Evolutionary conservation across 2,888 invertebrate species (phyloP).

Genomic region (Hyles lineata): DNA sequence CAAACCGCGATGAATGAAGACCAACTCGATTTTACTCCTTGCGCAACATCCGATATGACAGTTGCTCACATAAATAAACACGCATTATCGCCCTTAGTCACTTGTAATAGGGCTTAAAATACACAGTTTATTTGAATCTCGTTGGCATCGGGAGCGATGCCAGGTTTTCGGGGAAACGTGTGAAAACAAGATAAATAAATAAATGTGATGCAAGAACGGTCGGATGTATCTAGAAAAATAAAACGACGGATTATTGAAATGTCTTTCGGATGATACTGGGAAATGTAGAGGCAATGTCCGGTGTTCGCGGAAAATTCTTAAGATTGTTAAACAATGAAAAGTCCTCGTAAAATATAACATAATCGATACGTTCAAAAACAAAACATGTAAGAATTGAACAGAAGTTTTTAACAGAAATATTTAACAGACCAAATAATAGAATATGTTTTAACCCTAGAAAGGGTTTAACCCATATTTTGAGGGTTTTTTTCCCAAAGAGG

Average conservation of each 20-base stretch:
- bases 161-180: conserved; percentile 59
- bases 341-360: too few species aligned
- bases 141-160: conserved; percentile 60
- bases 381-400: too few species aligned
- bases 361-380: too few species aligned
- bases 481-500: too few species aligned
- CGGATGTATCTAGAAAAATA: conserved; percentile 55
- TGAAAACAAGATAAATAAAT: conserved; percentile 56
- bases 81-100: conserved; percentile 29
- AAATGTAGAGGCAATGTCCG: neutral
- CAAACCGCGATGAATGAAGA: conserved; percentile 42
- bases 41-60: conserved; percentile 28
- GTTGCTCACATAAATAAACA: conserved; percentile 22
- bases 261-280: conserved; percentile 1
- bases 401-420: too few species aligned
- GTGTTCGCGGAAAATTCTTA: neutral
- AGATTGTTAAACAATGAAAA: neutral
- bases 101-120: conserved; percentile 34
- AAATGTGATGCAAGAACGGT: conserved; percentile 61
- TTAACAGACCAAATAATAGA: too few species aligned
- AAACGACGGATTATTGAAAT: conserved; percentile 2
- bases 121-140: conserved; percentile 35
- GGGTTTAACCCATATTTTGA: too few species aligned
- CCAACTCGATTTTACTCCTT: conserved; percentile 9
- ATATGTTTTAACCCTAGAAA: too few species aligned